A percentile compares a stretch with the other conserved stretches of the same genome.
These are phyloP conservation scores for Toxonevra muliebris DNA, from an alignment of 2,888 invertebrate genomes.

Conservation along the genomic window DNA sequence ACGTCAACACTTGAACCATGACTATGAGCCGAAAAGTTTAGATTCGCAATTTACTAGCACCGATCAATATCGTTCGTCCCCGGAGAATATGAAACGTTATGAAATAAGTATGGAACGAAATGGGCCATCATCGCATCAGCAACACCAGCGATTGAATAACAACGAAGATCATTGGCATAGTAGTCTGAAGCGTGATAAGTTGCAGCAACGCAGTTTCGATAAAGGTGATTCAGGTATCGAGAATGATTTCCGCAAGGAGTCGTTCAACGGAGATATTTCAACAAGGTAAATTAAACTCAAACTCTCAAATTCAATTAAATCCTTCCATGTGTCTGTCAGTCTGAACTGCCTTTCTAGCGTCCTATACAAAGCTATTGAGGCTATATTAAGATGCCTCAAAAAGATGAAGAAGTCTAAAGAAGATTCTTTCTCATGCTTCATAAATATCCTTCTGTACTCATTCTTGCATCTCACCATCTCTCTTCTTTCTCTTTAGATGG, in stretches of 20 bases:
- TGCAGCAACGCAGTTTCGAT: constrained; percentile 66
- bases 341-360: too few species aligned
- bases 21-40: constrained; percentile 73
- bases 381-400: too few species aligned
- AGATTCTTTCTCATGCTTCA: too few species aligned
- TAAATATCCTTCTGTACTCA: not conserved
- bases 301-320: too few species aligned
- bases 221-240: constrained; percentile 82
- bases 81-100: constrained; percentile 68
- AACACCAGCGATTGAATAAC: constrained; percentile 48
- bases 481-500: constrained; percentile 53
- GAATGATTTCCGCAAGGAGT: constrained; percentile 80
- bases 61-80: constrained; percentile 69
- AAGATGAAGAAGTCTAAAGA: too few species aligned
- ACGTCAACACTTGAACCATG: constrained; percentile 42
- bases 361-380: too few species aligned
- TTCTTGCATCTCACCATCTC: not conserved
- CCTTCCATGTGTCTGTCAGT: too few species aligned
- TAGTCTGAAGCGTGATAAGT: constrained; percentile 68
- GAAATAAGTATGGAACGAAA: constrained; percentile 39
- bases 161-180: constrained; percentile 73
- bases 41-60: constrained; percentile 70
- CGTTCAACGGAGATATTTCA: constrained; percentile 67
- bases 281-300: constrained; percentile 56
- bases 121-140: not conserved